Base-by-base conservation (phyloP, 2,888 invertebrate genomes). In the Xylota sylvarum region DNA sequence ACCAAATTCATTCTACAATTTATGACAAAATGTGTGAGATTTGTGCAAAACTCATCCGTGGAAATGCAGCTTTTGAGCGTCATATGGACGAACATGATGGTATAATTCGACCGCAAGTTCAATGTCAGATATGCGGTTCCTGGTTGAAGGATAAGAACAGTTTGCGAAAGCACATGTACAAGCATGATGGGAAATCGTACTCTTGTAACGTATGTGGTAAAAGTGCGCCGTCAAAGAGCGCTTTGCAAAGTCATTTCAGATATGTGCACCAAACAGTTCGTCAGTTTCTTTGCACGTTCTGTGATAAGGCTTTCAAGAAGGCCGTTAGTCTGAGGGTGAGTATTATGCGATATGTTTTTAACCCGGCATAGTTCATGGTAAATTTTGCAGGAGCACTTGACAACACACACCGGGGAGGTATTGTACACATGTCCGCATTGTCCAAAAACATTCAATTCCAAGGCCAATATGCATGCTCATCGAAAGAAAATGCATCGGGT, bases 231-330 rank as follows among this genome's bases (percentile, higher is more conserved):
- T 88, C 89, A 6, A 88, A 85, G 58, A 88, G 88, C 27, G 89
- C 90, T 10, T 43, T 90, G 23, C 86, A 87, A 23, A 89, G 88
- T 35, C 90, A 90, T 90, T 37, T 89, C 89, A 67, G 90, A 90
- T 14, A 90, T 89, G 30, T 89, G 88, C 5, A 90, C 89, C 40
- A 90, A 90, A 70, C 90, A 89, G 89, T 87, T 88, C 17, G 65
- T 5, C 12, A 46, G 30, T 65, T 48, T 43, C 88, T 88, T 6
- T 90, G 19, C 89, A 89, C 90, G 87, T 90, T 90, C 43, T 91
- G 90, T 72, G 91, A 90, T 4, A 90, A 90, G 27, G 89, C 90
- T 4, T 90, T 90, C 35, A 90, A 90, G 56, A 91, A 90, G 87
- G 88, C 90, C 19, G 70, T 80, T 7, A 76, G 70, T 19, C 17